Evolutionary conservation across 2,888 invertebrate genomes (phyloP).

Genomic region (Drosophila tripunctata): DNA sequence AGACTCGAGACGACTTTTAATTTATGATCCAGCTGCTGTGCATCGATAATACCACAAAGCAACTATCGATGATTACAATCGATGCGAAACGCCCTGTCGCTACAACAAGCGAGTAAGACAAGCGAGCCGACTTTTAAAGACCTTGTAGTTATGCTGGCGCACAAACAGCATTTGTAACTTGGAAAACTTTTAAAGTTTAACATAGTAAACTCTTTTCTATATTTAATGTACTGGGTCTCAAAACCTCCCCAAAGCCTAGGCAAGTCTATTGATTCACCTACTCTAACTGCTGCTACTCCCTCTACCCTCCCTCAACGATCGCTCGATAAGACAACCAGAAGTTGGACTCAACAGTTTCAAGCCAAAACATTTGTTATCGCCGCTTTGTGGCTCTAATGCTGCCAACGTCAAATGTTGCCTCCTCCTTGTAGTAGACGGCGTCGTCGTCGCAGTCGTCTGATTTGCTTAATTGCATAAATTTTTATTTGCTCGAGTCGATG

Average conservation of each 20-base stretch:
- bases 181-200: too few species aligned
- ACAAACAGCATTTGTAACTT: too few species aligned
- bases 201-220: not conserved
- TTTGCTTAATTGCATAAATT: conserved; percentile 80
- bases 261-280: conserved; percentile 20
- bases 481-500: conserved; percentile 76
- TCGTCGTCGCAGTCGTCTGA: conserved; percentile 54
- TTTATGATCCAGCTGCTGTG: conserved; percentile 58
- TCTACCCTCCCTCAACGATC: not conserved
- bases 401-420: conserved; percentile 18
- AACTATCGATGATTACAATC: conserved; percentile 47
- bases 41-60: too few species aligned
- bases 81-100: conserved; percentile 63
- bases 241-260: not conserved
- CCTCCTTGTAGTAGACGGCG: conserved; percentile 16
- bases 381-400: conserved; percentile 19
- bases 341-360: conserved; percentile 38
- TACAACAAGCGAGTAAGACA: not conserved
- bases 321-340: conserved; percentile 19
- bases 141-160: not conserved
- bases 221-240: not conserved
- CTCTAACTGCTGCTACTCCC: not conserved
- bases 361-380: conserved; percentile 52
- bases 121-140: not conserved
- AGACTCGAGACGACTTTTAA: conserved; percentile 45